Base-by-base conservation (phyloP, 2,797 vertebrate species). In the Rhyacichthys aspro region DNA sequence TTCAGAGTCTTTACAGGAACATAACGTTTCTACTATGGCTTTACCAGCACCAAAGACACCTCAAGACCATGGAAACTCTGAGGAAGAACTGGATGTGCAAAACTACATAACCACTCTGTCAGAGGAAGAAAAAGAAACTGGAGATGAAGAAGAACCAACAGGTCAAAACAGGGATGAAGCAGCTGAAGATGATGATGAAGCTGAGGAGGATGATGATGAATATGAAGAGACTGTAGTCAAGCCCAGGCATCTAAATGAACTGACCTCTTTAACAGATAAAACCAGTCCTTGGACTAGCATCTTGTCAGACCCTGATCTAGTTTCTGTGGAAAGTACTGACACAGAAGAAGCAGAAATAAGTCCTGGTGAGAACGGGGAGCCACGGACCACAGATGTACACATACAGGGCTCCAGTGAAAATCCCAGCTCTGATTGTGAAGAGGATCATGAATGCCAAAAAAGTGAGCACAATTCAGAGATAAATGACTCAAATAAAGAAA, bases 281-380 rank as follows among this genome's bases (percentile, higher is more conserved):
- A 98, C 95, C 32, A 98, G 95, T 46, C 95, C 96, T 11, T 98
- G 96, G 98, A 98, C 95, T 76, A 98, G 96, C 63, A 55, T 96
- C 33, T 0, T 94, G 9, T 98, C 96, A 3, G 95, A 96, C 42
- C 78, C 49, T 0, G 94, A 94, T 32, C 63, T 76, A 14, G 79
- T 64, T 42, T 84, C 86, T 57, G 70, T 84, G 8, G 88, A 83
- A 48, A 88, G 85, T 47, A 33, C 63, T 0, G 67, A 85, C 44
- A n/a, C 55, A 14, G 64, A 77, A 12, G 86, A 72, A 3, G 66
- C 42, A 0, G 46, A 79, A 9, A n/a, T n/a, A n/a, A 43, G 70
- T 53, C 19, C 76, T 19, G 56, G 53, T 1, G 54, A 78, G 45
- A 62, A 58, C 11, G 37, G 55, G 7, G 34, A n/a, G 16, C 16